These are phyloP conservation scores for Lindbergichthys nudifrons DNA, from an alignment of 2,797 vertebrate genomes.

Conservation along the genomic window DNA sequence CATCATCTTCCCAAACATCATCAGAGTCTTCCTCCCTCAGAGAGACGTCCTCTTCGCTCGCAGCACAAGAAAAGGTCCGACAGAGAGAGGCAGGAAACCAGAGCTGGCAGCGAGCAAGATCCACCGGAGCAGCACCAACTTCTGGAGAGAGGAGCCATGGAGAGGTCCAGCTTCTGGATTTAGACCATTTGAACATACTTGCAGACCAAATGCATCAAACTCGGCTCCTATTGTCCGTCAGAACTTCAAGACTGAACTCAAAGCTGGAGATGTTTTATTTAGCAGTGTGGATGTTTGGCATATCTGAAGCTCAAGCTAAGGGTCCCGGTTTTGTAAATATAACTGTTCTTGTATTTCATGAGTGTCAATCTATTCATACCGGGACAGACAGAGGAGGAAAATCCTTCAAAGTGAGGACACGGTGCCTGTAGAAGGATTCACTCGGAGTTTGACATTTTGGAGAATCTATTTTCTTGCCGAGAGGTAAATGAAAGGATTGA, in stretches of 20 bases:
- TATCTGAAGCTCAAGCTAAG: background rate
- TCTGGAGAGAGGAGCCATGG: slow-evolving; percentile 57
- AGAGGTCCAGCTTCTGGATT: slow-evolving; percentile 86
- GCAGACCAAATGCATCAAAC: background rate
- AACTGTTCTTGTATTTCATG: no score
- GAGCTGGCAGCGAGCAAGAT: slow-evolving; percentile 41
- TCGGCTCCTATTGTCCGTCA: background rate
- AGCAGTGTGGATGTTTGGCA: background rate
- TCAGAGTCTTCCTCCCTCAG: slow-evolving; percentile 46
- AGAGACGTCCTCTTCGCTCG: slow-evolving; percentile 57
- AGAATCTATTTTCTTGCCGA: background rate
- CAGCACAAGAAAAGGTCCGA: slow-evolving; percentile 32
- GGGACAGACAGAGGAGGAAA: background rate
- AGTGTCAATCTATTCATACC: background rate
- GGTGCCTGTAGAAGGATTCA: no score
- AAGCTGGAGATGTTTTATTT: slow-evolving; percentile 13
- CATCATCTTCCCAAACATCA: slow-evolving; percentile 29
- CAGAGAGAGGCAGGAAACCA: slow-evolving; percentile 10
- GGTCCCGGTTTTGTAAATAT: no score
- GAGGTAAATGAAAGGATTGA: background rate
- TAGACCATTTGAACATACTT: slow-evolving; percentile 31
- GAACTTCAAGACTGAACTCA: slow-evolving; percentile 25
- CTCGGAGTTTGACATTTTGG: background rate
- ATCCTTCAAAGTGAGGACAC: background rate
- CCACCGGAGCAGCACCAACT: slow-evolving; percentile 65